Base-by-base conservation (phyloP, 2,113 vertebrate genomes). In the Alouatta palliata region DNA sequence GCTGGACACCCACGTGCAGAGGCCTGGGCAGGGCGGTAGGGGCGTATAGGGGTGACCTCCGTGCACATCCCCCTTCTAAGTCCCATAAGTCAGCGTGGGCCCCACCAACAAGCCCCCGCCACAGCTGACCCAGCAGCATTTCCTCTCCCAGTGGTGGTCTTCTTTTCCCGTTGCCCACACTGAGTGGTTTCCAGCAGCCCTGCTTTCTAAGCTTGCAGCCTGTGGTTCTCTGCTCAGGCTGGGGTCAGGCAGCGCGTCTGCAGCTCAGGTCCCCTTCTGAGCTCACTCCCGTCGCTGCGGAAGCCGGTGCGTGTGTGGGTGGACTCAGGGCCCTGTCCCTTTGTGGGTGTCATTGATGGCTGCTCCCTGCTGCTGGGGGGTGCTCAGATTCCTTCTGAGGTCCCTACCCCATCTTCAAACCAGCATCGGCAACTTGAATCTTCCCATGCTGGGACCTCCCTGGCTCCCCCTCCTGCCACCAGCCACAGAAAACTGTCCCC, bases 291-390 rank as follows among this genome's bases (percentile, higher is more conserved):
- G 32, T 80, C 32, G 9, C 10, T 23, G 77, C 2, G 21, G 49
- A 21, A 54, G 5, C 3, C 10, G 1, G 49, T 40, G 27, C 14
- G 2, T 52, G 45, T 19, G 17, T 7, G 2, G 30, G 9, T 19
- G 77, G 11, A n/a, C 32, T 20, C 35, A 37, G 49, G 10, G 17
- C 35, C 20, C 35, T 3, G 20, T 35, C 52, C 21, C 45, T 35
- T 35, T n/a, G 49, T 23, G 49, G 30, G 47, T 80, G 49, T 70
- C 7, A 8, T 2, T 19, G 32, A 32, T 4, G 14, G 32, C 66
- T 19, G 66, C 66, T 70, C 35, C 35, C 66, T 70, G 35, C 32
- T 70, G 16, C 66, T 19, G 32, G 35, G 6, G 56, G 32, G 13
- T 70, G 32, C 35, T n/a, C 66, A n/a, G 14, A 17, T 35, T 70